A percentile compares a stretch with the other conserved stretches of the same genome.
These are phyloP conservation scores for Proisotoma minuta DNA, from an alignment of 2,888 invertebrate genomes.

Conservation along the genomic window DNA sequence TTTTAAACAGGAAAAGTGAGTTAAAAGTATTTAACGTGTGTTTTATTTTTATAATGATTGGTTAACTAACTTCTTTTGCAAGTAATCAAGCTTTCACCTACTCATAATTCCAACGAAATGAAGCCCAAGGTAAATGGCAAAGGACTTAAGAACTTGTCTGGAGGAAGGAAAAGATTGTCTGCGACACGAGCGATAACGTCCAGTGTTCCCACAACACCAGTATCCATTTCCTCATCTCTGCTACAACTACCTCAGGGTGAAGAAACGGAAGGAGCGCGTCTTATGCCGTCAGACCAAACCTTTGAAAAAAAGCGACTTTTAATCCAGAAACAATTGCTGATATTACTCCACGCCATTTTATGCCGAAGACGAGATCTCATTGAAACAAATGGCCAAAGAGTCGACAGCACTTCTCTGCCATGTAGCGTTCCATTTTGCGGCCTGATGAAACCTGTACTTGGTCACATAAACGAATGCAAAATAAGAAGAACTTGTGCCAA, in stretches of 20 bases:
- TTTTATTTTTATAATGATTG: no score
- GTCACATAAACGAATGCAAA: constrained; percentile 24
- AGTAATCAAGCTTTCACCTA: no score
- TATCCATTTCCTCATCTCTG: neutral
- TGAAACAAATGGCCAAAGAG: neutral
- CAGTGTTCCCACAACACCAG: neutral
- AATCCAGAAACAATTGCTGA: constrained; percentile 29
- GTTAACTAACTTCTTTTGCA: no score
- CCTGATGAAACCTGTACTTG: constrained; percentile 24
- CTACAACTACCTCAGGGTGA: neutral
- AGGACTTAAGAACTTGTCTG: no score
- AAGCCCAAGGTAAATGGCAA: no score
- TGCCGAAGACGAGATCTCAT: constrained; percentile 20
- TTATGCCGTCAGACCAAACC: neutral
- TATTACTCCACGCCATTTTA: constrained; percentile 30
- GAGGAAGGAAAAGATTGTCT: neutral
- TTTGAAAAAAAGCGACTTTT: constrained; percentile 27
- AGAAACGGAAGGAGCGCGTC: no score
- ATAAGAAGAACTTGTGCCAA: constrained; percentile 18
- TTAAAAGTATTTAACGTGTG: no score
- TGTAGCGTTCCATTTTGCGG: constrained; percentile 28
- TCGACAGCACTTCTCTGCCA: constrained; percentile 8
- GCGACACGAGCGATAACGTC: neutral
- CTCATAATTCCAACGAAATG: no score
- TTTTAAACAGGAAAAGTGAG: no score